phyloP scores from a whole-genome alignment of 1,140 invertebrate genomes.

The Drosophila virilis region DNA sequence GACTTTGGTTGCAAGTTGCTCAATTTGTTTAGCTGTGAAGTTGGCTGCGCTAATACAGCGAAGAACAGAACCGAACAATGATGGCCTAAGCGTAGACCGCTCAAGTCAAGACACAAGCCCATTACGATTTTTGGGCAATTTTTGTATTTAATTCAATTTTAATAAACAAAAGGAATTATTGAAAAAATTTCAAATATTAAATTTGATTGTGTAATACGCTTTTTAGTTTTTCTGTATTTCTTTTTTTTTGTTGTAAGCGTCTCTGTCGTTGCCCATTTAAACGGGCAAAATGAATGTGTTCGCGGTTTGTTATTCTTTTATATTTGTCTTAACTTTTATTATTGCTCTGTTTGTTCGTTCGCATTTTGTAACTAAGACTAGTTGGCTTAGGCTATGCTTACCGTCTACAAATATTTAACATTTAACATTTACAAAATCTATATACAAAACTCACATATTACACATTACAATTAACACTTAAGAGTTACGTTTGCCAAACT shows the following conservation, averaged over 20 bases:
- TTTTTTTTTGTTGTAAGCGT: neutral
- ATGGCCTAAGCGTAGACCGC: neutral
- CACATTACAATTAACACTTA: slow-evolving; percentile 77
- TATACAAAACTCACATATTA: slow-evolving; percentile 76
- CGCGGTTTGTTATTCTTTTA: slow-evolving; percentile 41
- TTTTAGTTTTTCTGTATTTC: neutral
- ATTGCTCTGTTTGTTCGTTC: slow-evolving; percentile 67
- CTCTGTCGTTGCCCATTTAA: slow-evolving; percentile 6
- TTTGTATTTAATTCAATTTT: neutral
- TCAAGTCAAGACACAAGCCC: slow-evolving; percentile 1
- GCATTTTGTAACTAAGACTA: slow-evolving; percentile 80
- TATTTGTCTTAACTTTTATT: slow-evolving; percentile 72
- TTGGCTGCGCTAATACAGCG: neutral
- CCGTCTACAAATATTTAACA: slow-evolving; percentile 77
- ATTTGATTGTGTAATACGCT: no score
- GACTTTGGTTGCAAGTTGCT: neutral
- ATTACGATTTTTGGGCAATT: neutral
- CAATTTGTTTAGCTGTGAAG: neutral
- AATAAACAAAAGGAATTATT: neutral
- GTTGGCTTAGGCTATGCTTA: slow-evolving; percentile 69
- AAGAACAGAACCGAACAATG: neutral
- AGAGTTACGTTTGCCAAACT: slow-evolving; percentile 41
- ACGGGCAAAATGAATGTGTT: slow-evolving; percentile 3
- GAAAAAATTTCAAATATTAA: neutral
- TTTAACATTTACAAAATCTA: slow-evolving; percentile 68